Evolutionary conservation across 2,888 invertebrate genomes (phyloP).

Genomic region (Bhutanitis thaidina): DNA sequence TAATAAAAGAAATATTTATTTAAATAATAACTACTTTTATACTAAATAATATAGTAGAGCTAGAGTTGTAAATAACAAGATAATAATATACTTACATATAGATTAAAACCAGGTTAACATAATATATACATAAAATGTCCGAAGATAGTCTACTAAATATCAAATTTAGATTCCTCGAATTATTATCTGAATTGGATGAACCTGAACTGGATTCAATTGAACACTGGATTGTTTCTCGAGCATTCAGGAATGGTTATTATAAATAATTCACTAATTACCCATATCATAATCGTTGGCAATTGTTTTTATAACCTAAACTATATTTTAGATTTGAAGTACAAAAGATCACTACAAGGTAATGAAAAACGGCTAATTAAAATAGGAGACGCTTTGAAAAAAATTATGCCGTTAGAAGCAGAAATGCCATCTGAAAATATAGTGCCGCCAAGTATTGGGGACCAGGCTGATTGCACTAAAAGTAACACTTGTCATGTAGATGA

Average conservation of each 20-base stretch:
- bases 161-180: conserved; percentile 51
- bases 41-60: too few species aligned
- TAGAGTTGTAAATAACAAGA: too few species aligned
- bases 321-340: conserved; percentile 50
- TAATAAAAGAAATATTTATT: too few species aligned
- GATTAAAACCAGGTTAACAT: too few species aligned
- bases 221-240: conserved; percentile 57
- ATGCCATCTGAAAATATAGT: conserved; percentile 58
- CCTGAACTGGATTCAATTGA: conserved; percentile 50
- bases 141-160: conserved; percentile 38
- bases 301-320: not conserved
- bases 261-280: too few species aligned
- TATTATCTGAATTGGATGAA: conserved; percentile 50
- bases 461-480: conserved; percentile 73
- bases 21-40: too few species aligned
- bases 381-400: conserved; percentile 50
- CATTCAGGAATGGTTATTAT: conserved; percentile 58
- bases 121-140: conserved; percentile 22
- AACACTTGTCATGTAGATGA: conserved; percentile 84
- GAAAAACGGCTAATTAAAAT: conserved; percentile 54
- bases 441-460: conserved; percentile 62
- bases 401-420: conserved; percentile 61
- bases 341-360: conserved; percentile 39
- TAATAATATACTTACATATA: too few species aligned
- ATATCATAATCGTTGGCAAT: too few species aligned